Base-by-base conservation (phyloP, 2,888 invertebrate species). In the Pollenia griseotomentosa region DNA sequence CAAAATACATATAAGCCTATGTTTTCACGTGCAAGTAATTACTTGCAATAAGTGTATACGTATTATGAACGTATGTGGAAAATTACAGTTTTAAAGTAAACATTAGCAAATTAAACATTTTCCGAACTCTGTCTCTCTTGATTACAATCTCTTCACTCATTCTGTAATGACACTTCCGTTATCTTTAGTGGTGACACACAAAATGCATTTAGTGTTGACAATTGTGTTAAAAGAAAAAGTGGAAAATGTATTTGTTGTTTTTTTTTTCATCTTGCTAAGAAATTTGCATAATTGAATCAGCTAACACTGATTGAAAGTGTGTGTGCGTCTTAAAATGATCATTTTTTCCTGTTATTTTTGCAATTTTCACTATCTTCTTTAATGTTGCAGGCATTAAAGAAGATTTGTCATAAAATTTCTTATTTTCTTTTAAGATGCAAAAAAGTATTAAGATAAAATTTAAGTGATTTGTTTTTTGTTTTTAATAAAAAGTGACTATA, bases 261-360 rank as follows among this genome's bases (percentile, higher is more conserved):
- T 57, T 48, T 19, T 23, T 23, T 23, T 23, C 23, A 23, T 23
- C 14, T 48, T 71, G 63, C 57, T 44, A 59, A 61, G 23, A 78
- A 78, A 86, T 86, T 70, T 79, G 59, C 77, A 79, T 79, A 79
- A 83, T 79, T 74, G 70, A 74, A 73, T 78, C 61, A 48, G 10
- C 53, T 63, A 71, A 73, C 44, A 73, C 79, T 73, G 53, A 79
- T 66, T 68, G 61, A 16, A 63, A 68, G 61, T 63, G 74, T 73
- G 66, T 68, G 23, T 33, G 4, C 6, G 33, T 33, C n/a, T n/a
- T 46, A 51, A 57, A 44, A 63, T 82, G n/a, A 7, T 6, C 59
- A 57, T 46, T 48, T 16, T 42, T 66, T 74, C n/a, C 53, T 66
- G 6, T 33, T 33, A 33, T 33, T 33, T 33, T 6, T 33, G 1